These are phyloP conservation scores for Sinelater perroti DNA, from an alignment of 2,888 invertebrate genomes.

Conservation along the genomic window DNA sequence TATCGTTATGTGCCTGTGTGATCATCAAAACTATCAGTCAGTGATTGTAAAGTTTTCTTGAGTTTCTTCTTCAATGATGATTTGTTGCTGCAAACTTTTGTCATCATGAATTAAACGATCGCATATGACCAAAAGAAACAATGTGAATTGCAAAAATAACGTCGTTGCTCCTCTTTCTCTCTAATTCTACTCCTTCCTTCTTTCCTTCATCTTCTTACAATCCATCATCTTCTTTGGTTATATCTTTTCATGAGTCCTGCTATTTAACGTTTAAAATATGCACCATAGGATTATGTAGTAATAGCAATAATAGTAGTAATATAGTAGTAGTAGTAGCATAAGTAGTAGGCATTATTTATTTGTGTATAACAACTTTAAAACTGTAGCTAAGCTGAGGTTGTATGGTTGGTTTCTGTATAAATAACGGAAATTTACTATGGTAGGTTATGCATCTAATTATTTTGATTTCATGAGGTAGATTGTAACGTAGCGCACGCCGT, in stretches of 20 bases:
- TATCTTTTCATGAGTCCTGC: conserved; percentile 16
- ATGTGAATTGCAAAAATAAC: conserved; percentile 29
- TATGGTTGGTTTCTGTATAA: conserved; percentile 57
- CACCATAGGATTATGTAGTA: conserved; percentile 35
- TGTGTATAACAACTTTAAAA: conserved; percentile 36
- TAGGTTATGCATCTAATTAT: conserved; percentile 56
- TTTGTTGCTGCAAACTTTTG: conserved; percentile 1
- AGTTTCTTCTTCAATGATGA: background rate
- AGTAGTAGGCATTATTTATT: conserved; percentile 7
- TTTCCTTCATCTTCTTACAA: conserved; percentile 23
- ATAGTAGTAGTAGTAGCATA: background rate
- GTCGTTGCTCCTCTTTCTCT: background rate
- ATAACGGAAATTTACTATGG: conserved; percentile 58
- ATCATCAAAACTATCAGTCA: background rate
- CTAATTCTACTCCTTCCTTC: background rate
- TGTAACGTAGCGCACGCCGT: conserved; percentile 57
- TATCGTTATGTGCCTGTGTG: conserved; percentile 6
- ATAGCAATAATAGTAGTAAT: too few species aligned
- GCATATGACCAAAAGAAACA: conserved; percentile 30
- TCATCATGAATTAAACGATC: conserved; percentile 17
- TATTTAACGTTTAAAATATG: conserved; percentile 29
- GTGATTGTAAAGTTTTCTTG: background rate
- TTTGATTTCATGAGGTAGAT: conserved; percentile 62
- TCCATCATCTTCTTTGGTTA: conserved; percentile 33
- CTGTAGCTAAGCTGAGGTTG: conserved; percentile 50